Conservation (phyloP, 2,888 invertebrate species). For the Gerris lacustris region DNA sequence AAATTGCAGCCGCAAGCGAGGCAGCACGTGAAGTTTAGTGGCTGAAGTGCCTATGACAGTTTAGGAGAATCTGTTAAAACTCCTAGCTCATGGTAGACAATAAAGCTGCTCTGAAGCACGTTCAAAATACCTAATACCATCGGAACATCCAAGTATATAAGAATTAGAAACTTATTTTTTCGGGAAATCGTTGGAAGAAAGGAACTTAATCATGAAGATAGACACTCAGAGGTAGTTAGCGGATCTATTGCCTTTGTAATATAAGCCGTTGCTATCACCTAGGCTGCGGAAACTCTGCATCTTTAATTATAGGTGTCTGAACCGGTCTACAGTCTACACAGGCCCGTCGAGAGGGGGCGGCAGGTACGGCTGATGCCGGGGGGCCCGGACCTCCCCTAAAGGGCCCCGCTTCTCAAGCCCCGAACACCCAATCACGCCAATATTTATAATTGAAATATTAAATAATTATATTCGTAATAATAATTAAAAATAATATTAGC, state of each 20-base stretch:
- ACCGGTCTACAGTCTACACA: too few species aligned
- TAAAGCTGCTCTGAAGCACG: constrained; percentile 31
- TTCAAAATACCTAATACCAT: constrained; percentile 33
- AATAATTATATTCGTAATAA: too few species aligned
- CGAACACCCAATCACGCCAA: too few species aligned
- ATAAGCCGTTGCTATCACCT: background rate
- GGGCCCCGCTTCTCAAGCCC: too few species aligned
- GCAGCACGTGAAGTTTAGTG: constrained; percentile 30
- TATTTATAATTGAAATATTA: too few species aligned
- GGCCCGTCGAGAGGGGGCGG: too few species aligned
- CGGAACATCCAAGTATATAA: constrained; percentile 32
- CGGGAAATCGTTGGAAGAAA: background rate
- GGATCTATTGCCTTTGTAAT: background rate
- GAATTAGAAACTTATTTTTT: constrained; percentile 22
- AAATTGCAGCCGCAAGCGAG: constrained; percentile 23
- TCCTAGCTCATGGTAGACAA: constrained; percentile 32
- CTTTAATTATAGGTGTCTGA: too few species aligned
- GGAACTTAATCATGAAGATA: background rate
- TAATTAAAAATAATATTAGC: too few species aligned
- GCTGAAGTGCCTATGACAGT: constrained; percentile 31
- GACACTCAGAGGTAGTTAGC: background rate
- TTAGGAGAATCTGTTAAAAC: constrained; percentile 26
- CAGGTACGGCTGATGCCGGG: too few species aligned
- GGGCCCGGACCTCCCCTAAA: too few species aligned
- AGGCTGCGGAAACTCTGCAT: background rate